A percentile compares a stretch with the other conserved stretches of the same genome.
These are phyloP conservation scores for Chloroceryle inda DNA, from an alignment of 2,797 vertebrate species.

Conservation along the genomic window DNA sequence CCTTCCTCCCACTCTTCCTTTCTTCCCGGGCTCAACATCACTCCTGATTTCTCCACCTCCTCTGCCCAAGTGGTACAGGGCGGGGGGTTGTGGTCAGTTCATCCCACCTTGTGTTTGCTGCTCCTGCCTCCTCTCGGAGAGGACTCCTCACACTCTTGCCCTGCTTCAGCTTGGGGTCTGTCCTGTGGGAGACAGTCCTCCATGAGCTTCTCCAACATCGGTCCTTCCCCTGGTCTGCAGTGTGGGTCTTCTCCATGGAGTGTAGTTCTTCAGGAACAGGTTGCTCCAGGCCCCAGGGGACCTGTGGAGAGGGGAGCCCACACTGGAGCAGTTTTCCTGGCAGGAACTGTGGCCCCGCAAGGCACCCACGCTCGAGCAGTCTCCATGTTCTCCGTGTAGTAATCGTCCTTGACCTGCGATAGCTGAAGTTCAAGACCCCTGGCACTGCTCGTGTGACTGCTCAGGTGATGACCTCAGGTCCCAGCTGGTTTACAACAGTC, in stretches of 20 bases:
- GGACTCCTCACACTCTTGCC: background rate
- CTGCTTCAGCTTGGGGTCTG: background rate
- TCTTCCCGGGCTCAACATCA: background rate
- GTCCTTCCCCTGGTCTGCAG: too few relatives aligned
- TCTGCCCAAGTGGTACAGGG: rapidly evolving
- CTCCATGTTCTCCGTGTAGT: background rate
- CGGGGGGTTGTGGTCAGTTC: background rate
- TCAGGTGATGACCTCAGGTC: background rate
- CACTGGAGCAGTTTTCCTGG: background rate
- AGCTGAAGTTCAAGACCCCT: rapidly evolving
- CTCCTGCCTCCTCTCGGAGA: background rate
- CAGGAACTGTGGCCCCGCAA: background rate
- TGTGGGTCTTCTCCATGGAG: background rate
- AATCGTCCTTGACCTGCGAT: background rate
- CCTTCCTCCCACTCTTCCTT: background rate
- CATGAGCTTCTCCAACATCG: background rate
- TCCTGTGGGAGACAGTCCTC: background rate
- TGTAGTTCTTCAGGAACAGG: background rate
- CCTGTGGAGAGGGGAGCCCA: background rate
- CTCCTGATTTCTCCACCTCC: background rate
- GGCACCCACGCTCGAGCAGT: background rate
- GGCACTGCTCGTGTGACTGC: background rate
- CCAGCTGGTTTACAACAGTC: background rate
- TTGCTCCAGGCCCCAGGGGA: background rate
- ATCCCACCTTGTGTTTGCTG: rapidly evolving